Conservation (phyloP, 2,113 vertebrate genomes). For the Ammodytes dubius region DNA sequence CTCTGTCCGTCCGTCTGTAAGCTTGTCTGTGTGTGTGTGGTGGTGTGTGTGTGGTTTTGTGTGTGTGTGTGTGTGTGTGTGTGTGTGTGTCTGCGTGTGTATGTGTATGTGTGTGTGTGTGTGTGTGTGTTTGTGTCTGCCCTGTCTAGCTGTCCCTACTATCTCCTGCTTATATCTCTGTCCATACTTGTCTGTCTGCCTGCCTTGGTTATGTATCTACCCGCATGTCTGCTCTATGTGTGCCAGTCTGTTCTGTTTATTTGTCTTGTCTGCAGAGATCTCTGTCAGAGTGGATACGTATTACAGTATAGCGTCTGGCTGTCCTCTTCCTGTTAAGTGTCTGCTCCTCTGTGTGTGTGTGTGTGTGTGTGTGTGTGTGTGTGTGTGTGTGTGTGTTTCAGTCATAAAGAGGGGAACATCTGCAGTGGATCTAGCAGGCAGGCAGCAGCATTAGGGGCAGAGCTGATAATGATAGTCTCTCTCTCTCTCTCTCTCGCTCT, state of each 20-base stretch:
- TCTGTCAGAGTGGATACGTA: constrained; percentile 35
- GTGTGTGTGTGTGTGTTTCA: constrained; percentile 25
- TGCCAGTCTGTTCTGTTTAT: constrained; percentile 43
- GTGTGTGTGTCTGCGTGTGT: constrained; percentile 46
- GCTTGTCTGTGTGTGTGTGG: constrained; percentile 53
- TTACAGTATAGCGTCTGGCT: constrained; percentile 12
- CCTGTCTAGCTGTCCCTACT: too few species aligned
- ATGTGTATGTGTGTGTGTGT: constrained; percentile 44
- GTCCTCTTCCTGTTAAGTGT: constrained; percentile 22
- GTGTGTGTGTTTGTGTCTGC: constrained; percentile 43
- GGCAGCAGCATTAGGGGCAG: constrained; percentile 65
- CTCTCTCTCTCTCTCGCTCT: constrained; percentile 30
- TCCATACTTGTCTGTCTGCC: constrained; percentile 60
- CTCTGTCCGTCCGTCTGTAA: constrained; percentile 61
- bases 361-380: neutral
- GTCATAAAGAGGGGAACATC: constrained; percentile 74
- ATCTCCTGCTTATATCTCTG: constrained; percentile 59
- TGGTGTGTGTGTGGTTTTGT: constrained; percentile 59
- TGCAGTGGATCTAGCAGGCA: constrained; percentile 74
- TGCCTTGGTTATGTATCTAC: constrained; percentile 42
- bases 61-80: constrained; percentile 50
- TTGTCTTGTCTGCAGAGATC: constrained; percentile 44
- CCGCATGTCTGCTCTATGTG: constrained; percentile 31
- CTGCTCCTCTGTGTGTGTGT: constrained; percentile 14
- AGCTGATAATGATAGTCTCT: constrained; percentile 81